Evolutionary conservation across 2,888 invertebrate species (phyloP), one percentile per base, ranked within the genome.

Genomic region (Noctua fimbriata): DNA sequence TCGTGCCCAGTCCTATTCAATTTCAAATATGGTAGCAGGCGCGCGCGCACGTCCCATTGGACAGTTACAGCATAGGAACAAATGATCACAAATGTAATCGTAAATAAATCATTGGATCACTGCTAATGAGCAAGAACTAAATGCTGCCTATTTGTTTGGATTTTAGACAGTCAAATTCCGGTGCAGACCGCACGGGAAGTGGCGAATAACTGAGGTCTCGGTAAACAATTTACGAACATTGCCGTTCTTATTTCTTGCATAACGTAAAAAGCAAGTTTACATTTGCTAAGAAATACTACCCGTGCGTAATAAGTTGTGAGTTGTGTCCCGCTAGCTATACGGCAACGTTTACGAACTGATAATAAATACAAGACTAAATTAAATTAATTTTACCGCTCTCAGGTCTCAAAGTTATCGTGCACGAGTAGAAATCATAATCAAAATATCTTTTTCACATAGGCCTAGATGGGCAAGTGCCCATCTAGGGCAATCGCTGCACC

Each of bases 1-100:
- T 92, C 94, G 95, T 95, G 93, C 94, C 92, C 92, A 92, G 91
- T 92, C 92, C 96, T 93, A 96, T 96, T 96, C 96, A 96, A 96
- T 96, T 96, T 94, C 96, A 95, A 94, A 97, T 97, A 97, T 94
- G 96, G 96, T 91, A 93, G 89, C 91, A 90, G 92, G 86, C 93
- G 94, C 92, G 94, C 94, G 93, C 94, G 94, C 95, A 94, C 94
- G 94, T 93, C 90, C 91, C 91, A 92, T 92, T 92, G 92, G 93
- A 92, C 94, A 92, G 93, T 92, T 92, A 92, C 90, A 91, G 91
- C 91, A 90, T 93, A 92, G 92, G 89, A 93, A 93, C 92, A 91
- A 93, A 92, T 91, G 90, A 90, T 92, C 89, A 90, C 92, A 89
- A 92, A 91, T 89, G 90, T 90, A 92, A 92, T 93, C 86, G 90